Conservation (phyloP, 2,888 invertebrate genomes). For the Eurytoma adleriae region DNA sequence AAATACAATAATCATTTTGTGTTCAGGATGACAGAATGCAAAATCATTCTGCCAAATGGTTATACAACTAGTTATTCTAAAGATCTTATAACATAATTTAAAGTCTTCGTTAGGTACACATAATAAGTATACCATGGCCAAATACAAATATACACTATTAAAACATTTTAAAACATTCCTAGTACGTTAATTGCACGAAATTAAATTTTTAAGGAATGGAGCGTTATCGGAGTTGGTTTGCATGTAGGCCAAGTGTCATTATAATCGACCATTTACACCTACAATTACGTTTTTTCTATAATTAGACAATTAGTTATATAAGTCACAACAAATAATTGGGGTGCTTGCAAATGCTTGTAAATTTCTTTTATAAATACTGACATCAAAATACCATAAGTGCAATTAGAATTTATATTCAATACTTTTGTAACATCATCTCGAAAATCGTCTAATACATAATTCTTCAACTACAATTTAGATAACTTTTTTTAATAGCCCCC, state of each 20-base stretch:
- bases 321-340: too few species aligned
- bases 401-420: not conserved
- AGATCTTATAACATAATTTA: constrained; percentile 45
- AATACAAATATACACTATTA: constrained; percentile 43
- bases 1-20: constrained; percentile 49
- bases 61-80: constrained; percentile 44
- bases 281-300: constrained; percentile 15
- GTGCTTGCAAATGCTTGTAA: too few species aligned
- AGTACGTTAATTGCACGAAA: constrained; percentile 21
- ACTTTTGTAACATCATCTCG: too few species aligned
- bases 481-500: constrained; percentile 9
- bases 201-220: constrained; percentile 54
- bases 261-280: constrained; percentile 51
- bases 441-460: constrained; percentile 11
- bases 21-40: constrained; percentile 34
- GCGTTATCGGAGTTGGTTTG: constrained; percentile 51
- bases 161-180: constrained; percentile 6
- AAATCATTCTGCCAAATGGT: constrained; percentile 24
- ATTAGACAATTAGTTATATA: constrained; percentile 13
- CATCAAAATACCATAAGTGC: constrained; percentile 3
- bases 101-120: constrained; percentile 42
- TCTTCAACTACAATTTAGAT: not conserved
- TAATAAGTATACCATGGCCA: constrained; percentile 24
- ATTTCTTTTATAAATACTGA: constrained; percentile 37
- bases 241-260: constrained; percentile 41